These are phyloP conservation scores for Drosophila kepulauana DNA, from an alignment of 1,140 invertebrate genomes.

Conservation along the genomic window DNA sequence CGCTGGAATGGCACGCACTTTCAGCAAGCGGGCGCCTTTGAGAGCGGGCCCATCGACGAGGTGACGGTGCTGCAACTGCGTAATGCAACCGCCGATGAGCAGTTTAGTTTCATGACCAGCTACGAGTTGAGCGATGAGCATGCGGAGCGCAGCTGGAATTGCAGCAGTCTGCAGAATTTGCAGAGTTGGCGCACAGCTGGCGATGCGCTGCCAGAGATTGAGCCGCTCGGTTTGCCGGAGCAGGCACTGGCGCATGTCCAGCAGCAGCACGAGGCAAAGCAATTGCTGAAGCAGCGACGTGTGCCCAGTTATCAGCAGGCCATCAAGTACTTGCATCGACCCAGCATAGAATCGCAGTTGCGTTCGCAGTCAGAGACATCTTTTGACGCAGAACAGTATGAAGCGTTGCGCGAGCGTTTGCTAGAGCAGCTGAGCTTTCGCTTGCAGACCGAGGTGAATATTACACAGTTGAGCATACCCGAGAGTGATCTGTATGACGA, in stretches of 20 bases:
- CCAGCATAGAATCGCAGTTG: slow-evolving; percentile 46
- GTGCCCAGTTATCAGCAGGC: slow-evolving; percentile 53
- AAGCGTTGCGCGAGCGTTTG: slow-evolving; percentile 37
- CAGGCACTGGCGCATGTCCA: slow-evolving; percentile 38
- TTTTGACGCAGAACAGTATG: slow-evolving; percentile 20
- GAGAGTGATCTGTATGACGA: slow-evolving; percentile 78
- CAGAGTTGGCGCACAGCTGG: slow-evolving; percentile 51
- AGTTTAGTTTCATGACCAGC: slow-evolving; percentile 70
- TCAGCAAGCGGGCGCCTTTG: slow-evolving; percentile 35
- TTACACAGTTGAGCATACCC: slow-evolving; percentile 77
- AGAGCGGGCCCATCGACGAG: slow-evolving; percentile 67
- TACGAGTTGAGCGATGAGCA: slow-evolving; percentile 55
- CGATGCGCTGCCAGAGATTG: not conserved
- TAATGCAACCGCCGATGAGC: slow-evolving; percentile 18
- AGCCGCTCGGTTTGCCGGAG: slow-evolving; percentile 32
- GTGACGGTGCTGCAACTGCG: slow-evolving; percentile 48
- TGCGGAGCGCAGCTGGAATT: slow-evolving; percentile 52
- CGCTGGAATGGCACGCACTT: slow-evolving; percentile 61
- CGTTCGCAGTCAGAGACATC: slow-evolving; percentile 22
- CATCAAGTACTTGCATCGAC: slow-evolving; percentile 55
- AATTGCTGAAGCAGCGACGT: not conserved
- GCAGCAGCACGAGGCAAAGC: slow-evolving; percentile 33
- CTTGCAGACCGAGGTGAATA: slow-evolving; percentile 70
- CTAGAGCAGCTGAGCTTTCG: slow-evolving; percentile 59
- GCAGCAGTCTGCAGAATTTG: slow-evolving; percentile 33